Percentiles rank a stretch among this genome's conserved stretches.
These are phyloP conservation scores for Arizona elegans DNA, from an alignment of 2,113 vertebrate genomes.

Conservation along the genomic window DNA sequence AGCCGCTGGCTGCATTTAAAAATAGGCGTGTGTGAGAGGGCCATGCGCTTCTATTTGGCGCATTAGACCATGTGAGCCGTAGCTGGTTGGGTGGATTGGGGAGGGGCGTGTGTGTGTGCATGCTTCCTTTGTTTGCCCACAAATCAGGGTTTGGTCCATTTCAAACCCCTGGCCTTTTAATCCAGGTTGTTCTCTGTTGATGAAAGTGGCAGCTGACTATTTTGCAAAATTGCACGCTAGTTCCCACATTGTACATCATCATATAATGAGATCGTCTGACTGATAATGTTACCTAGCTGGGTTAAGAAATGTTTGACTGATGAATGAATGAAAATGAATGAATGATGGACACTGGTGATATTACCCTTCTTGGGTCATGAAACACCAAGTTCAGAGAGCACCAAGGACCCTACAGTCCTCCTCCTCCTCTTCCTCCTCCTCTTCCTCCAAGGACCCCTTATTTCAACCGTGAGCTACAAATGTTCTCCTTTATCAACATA, in stretches of 20 bases:
- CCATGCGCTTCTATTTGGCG: neutral
- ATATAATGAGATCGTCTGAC: neutral
- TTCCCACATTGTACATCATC: neutral
- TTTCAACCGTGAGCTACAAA: neutral
- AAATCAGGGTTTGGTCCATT: neutral
- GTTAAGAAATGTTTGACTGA: neutral
- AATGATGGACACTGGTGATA: neutral
- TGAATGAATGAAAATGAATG: neutral
- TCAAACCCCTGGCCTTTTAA: neutral
- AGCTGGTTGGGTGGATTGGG: neutral
- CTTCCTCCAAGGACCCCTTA: too few relatives aligned
- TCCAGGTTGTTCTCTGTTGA: neutral
- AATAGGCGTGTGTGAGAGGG: fast-evolving
- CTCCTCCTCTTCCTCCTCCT: neutral
- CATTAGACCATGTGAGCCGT: neutral
- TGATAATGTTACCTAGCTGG: neutral
- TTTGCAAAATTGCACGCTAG: neutral
- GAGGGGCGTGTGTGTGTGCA: fast-evolving
- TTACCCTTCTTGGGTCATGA: neutral
- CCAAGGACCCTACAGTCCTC: neutral
- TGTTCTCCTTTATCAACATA: too few relatives aligned
- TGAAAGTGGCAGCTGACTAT: neutral
- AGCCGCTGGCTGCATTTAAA: neutral
- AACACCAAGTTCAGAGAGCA: neutral
- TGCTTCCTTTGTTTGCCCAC: neutral